These are phyloP conservation scores for Drosophila anceps DNA, from an alignment of 2,888 invertebrate genomes.

Conservation along the genomic window DNA sequence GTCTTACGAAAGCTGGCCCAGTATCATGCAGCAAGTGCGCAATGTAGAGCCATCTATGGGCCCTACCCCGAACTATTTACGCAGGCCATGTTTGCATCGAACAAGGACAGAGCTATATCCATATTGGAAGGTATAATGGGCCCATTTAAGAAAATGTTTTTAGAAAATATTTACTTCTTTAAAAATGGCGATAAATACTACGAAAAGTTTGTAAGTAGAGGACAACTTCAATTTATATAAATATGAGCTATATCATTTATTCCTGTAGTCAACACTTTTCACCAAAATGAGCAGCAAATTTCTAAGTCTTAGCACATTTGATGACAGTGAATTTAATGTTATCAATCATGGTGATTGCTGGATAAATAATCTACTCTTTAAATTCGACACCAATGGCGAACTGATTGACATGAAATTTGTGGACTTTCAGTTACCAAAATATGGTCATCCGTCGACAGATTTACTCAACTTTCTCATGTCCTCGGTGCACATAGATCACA, in stretches of 20 bases:
- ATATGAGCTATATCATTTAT: background rate
- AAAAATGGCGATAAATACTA: conserved; percentile 58
- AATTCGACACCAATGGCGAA: conserved; percentile 63
- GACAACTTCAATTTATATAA: background rate
- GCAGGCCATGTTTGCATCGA: conserved; percentile 46
- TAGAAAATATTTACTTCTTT: conserved; percentile 50
- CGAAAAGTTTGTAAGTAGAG: conserved; percentile 68
- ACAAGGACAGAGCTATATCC: conserved; percentile 33
- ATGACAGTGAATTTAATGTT: conserved; percentile 75
- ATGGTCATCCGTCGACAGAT: conserved; percentile 78
- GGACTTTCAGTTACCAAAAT: conserved; percentile 81
- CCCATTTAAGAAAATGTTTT: conserved; percentile 42
- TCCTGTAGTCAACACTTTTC: conserved; percentile 55
- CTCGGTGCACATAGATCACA: conserved; percentile 77
- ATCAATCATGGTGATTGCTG: conserved; percentile 82
- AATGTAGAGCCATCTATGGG: conserved; percentile 63
- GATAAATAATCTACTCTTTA: conserved; percentile 82
- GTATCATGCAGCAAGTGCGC: conserved; percentile 83
- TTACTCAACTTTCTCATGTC: conserved; percentile 80
- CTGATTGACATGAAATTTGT: conserved; percentile 74
- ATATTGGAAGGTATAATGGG: conserved; percentile 55
- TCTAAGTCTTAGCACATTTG: conserved; percentile 27
- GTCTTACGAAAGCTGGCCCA: conserved; percentile 81
- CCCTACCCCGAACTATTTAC: conserved; percentile 54
- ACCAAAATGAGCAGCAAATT: conserved; percentile 51